Percentiles rank a stretch among this genome's conserved stretches.
Evolutionary conservation across 2,888 invertebrate genomes (phyloP).

Genomic region (Mesorhabditis spiculigera): DNA sequence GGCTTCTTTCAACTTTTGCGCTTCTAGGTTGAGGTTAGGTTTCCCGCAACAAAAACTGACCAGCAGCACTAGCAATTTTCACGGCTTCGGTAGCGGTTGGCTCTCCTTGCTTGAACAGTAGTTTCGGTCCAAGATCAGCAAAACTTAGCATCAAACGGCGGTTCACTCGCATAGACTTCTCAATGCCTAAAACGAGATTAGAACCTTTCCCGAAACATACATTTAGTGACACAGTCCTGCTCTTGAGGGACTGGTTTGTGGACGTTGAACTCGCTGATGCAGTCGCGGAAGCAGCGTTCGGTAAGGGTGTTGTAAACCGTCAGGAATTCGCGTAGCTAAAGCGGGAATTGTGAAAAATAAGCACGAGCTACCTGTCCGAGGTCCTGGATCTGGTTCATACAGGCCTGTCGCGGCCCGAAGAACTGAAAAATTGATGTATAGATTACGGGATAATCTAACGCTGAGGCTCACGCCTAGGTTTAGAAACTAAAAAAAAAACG

Average conservation of each 20-base stretch:
- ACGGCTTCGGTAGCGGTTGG: conserved; percentile 28
- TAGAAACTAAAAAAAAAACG: not conserved
- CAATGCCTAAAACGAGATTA: conserved; percentile 39
- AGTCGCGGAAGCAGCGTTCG: conserved; percentile 49
- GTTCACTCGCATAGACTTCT: conserved; percentile 54
- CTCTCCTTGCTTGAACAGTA: conserved; percentile 43
- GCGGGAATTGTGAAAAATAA: not conserved
- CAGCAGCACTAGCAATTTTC: conserved; percentile 11
- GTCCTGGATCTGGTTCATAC: conserved; percentile 6
- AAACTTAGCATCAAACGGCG: conserved; percentile 52
- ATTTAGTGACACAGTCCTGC: conserved; percentile 35
- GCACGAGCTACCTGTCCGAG: conserved; percentile 6
- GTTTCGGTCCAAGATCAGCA: conserved; percentile 48
- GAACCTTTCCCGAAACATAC: conserved; percentile 27
- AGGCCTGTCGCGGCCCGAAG: not conserved
- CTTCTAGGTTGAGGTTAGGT: not conserved
- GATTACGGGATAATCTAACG: not conserved
- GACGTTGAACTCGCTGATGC: conserved; percentile 46
- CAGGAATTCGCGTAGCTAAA: conserved; percentile 52
- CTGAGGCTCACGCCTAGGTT: not conserved
- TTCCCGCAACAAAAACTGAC: not conserved
- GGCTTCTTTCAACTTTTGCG: not conserved
- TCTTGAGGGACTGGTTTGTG: conserved; percentile 34
- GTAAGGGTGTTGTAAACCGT: conserved; percentile 55
- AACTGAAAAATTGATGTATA: not conserved